A percentile compares a stretch with the other conserved stretches of the same genome.
Conservation (phyloP, 2,888 invertebrate species). For the Temnothorax rugatulus region DNA sequence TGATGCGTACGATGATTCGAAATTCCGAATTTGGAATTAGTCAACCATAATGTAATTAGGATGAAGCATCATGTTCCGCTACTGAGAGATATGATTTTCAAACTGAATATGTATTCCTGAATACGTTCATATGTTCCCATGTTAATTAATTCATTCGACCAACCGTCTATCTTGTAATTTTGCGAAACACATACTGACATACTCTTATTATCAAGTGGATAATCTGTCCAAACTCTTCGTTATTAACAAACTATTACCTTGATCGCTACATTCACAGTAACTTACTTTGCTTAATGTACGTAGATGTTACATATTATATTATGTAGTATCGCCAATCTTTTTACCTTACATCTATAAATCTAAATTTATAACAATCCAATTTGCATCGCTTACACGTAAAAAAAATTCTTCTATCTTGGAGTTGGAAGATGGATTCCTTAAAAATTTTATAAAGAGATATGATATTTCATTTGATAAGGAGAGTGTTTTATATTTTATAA, state of each 20-base stretch:
- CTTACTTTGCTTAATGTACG: not conserved
- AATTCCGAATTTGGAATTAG: slow-evolving; percentile 46
- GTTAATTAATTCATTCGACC: slow-evolving; percentile 39
- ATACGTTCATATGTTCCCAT: slow-evolving; percentile 11
- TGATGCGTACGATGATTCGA: not conserved
- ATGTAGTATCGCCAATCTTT: not conserved
- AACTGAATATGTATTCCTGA: slow-evolving; percentile 42
- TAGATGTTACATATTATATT: not conserved
- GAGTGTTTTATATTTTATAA: not conserved
- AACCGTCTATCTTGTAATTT: slow-evolving; percentile 43
- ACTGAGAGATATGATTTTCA: slow-evolving; percentile 47
- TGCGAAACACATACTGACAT: slow-evolving; percentile 42
- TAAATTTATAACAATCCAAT: not conserved
- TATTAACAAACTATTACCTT: not conserved
- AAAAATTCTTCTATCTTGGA: not conserved
- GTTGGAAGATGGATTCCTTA: too few species aligned
- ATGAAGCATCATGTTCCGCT: slow-evolving; percentile 37
- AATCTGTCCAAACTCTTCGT: slow-evolving; percentile 7
- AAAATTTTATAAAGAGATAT: not conserved
- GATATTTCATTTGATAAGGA: not conserved
- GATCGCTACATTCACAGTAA: not conserved
- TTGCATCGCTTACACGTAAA: not conserved
- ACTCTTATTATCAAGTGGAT: slow-evolving; percentile 46
- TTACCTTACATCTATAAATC: not conserved
- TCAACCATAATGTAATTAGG: slow-evolving; percentile 52